phyloP scores from a whole-genome alignment of 2,113 vertebrate genomes.

The Nipponia nippon region DNA sequence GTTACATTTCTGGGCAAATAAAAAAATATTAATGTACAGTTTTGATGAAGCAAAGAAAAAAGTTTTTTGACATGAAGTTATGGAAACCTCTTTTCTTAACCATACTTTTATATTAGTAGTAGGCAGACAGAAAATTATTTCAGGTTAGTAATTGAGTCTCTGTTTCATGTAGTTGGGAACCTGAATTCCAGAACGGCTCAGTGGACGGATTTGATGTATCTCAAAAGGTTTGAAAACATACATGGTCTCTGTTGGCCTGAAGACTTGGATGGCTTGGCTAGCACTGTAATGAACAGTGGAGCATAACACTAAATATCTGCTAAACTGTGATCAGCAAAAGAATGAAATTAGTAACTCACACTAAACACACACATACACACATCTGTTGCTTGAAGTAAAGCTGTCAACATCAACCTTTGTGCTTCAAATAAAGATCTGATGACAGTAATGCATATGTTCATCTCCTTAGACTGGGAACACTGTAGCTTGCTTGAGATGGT shows the following conservation, averaged over 20 bases:
- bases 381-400: not conserved
- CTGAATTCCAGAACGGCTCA: not conserved
- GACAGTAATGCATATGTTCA: not conserved
- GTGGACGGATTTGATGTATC: rapidly evolving
- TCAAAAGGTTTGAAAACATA: not conserved
- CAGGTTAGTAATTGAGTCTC: not conserved
- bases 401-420: not conserved
- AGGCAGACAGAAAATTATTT: not conserved
- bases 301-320: not conserved
- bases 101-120: not conserved
- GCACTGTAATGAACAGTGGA: not conserved
- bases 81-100: not conserved
- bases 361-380: not conserved
- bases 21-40: not conserved
- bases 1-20: not conserved
- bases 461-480: not conserved
- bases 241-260: not conserved
- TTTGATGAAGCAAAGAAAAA: not conserved
- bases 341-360: not conserved
- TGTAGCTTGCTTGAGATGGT: not conserved
- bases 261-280: not conserved
- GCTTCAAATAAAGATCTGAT: not conserved
- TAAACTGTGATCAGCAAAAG: not conserved
- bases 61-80: not conserved
- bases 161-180: not conserved